A percentile compares a stretch with the other conserved stretches of the same genome.
These are phyloP conservation scores for Pseudotriccus pelzelni DNA, from an alignment of 2,797 vertebrate genomes.

Conservation along the genomic window DNA sequence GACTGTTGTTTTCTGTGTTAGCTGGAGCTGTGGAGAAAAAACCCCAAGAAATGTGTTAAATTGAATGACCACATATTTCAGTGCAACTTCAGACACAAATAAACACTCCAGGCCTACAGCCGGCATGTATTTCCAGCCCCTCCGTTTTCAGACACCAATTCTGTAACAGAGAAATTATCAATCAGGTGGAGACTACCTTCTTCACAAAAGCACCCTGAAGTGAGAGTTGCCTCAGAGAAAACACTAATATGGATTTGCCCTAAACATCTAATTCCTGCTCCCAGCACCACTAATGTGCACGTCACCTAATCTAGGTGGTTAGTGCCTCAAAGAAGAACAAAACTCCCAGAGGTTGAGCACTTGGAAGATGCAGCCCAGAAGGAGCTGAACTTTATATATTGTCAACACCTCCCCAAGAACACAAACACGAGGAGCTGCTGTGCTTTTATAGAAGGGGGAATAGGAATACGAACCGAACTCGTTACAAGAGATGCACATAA, in stretches of 20 bases:
- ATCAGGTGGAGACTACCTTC: background rate
- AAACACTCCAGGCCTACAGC: background rate
- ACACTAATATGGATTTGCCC: background rate
- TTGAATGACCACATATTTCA: background rate
- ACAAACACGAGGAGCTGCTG: background rate
- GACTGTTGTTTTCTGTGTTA: slow-evolving; percentile 92
- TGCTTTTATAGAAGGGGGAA: background rate
- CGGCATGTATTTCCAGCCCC: background rate
- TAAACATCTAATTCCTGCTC: background rate
- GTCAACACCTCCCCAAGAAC: background rate
- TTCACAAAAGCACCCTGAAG: background rate
- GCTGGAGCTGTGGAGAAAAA: slow-evolving; percentile 85
- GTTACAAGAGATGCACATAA: background rate
- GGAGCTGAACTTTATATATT: background rate
- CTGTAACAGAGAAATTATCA: background rate
- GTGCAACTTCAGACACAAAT: background rate
- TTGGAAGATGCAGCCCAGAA: background rate
- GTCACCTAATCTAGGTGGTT: background rate
- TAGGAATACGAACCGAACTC: accelerated
- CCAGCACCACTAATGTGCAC: background rate
- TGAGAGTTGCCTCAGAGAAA: background rate
- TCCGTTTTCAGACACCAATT: background rate
- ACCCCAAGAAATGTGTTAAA: background rate
- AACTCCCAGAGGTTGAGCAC: background rate
- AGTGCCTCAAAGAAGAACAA: background rate